These are phyloP conservation scores for Pristionchus japonicus DNA, from an alignment of 2,888 invertebrate genomes.

Conservation along the genomic window DNA sequence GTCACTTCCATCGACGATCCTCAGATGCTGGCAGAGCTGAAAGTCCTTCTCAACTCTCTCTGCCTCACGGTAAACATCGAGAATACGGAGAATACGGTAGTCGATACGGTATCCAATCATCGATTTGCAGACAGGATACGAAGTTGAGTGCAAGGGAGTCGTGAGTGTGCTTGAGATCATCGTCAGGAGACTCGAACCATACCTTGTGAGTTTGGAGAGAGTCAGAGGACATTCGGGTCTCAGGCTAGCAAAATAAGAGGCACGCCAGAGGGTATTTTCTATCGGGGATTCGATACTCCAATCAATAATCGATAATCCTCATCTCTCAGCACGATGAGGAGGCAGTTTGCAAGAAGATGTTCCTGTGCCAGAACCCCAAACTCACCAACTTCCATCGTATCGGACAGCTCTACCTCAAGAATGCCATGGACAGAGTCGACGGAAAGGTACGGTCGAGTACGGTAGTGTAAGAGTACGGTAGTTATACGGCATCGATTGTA, in stretches of 20 bases:
- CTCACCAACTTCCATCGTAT: slow-evolving; percentile 69
- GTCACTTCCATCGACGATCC: slow-evolving; percentile 65
- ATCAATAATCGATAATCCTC: slow-evolving; percentile 44
- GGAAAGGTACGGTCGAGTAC: slow-evolving; percentile 47
- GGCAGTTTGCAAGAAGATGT: slow-evolving; percentile 67
- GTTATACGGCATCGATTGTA: slow-evolving; percentile 6
- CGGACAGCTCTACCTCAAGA: slow-evolving; percentile 65
- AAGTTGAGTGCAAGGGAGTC: slow-evolving; percentile 52
- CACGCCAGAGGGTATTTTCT: neutral
- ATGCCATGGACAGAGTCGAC: too few relatives aligned
- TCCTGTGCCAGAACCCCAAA: slow-evolving; percentile 66
- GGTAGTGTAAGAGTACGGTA: neutral
- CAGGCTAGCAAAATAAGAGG: too few relatives aligned
- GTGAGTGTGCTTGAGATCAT: slow-evolving; percentile 68
- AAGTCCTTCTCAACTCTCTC: slow-evolving; percentile 53
- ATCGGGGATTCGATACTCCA: neutral
- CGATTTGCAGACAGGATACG: slow-evolving; percentile 42
- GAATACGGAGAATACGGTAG: neutral
- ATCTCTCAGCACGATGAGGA: slow-evolving; percentile 64
- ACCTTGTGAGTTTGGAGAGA: slow-evolving; percentile 59
- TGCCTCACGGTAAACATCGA: slow-evolving; percentile 31
- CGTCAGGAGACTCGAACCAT: slow-evolving; percentile 69
- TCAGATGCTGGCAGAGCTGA: slow-evolving; percentile 67
- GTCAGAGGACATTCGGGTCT: neutral
- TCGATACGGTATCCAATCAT: neutral